phyloP scores from a whole-genome alignment of 2,888 invertebrate species.

The Amphipoea oculea region DNA sequence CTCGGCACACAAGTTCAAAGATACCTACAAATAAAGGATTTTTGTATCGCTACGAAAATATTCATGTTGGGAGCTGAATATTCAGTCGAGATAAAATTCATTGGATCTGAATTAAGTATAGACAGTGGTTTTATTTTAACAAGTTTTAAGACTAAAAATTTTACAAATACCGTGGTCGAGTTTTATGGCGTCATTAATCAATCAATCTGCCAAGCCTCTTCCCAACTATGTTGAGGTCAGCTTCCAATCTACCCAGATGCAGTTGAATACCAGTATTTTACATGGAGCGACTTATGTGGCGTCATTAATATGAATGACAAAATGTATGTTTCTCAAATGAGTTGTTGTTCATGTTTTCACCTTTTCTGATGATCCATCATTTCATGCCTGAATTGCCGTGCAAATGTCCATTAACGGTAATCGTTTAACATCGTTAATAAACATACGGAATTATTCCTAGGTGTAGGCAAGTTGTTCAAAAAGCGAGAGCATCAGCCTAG shows the following conservation, averaged over 20 bases:
- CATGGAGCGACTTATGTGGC: no score
- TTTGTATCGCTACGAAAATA: constrained; percentile 13
- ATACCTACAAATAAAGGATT: constrained; percentile 2
- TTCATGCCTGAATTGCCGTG: not conserved
- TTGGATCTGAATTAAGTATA: not conserved
- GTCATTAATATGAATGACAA: not conserved
- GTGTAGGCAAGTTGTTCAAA: not conserved
- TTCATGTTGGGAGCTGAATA: not conserved
- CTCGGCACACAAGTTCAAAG: constrained; percentile 12
- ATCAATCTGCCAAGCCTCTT: not conserved
- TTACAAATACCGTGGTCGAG: not conserved
- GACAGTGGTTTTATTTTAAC: not conserved
- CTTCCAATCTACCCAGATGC: no score
- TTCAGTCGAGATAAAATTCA: no score
- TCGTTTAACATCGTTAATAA: not conserved
- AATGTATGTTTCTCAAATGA: no score
- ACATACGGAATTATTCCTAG: not conserved
- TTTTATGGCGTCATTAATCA: not conserved
- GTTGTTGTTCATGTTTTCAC: not conserved
- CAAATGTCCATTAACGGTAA: not conserved
- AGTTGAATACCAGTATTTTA: no score
- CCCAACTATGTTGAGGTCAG: no score
- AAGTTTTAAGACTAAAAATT: not conserved
- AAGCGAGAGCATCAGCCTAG: not conserved
- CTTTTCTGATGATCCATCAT: not conserved